Percentiles rank a stretch among this genome's conserved stretches.
Evolutionary conservation across 2,888 invertebrate species (phyloP).

Genomic region (Drosophila tripunctata): DNA sequence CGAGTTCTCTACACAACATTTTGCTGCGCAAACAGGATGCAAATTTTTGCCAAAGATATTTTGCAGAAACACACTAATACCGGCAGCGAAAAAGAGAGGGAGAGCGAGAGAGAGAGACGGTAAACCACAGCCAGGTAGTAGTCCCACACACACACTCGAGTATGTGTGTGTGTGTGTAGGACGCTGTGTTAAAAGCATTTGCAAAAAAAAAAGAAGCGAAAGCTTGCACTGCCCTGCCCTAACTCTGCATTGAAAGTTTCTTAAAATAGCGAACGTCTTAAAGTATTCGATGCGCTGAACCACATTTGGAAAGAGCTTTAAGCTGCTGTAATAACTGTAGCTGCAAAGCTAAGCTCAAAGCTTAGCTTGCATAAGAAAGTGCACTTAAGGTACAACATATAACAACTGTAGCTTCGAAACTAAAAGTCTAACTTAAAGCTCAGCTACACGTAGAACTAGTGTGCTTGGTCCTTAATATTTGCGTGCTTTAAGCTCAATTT

Average conservation of each 20-base stretch:
- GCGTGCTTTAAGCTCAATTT: too few species aligned
- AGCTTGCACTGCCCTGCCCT: constrained; percentile 49
- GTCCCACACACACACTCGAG: constrained; percentile 12
- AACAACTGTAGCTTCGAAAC: too few species aligned
- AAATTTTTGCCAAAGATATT: constrained; percentile 31
- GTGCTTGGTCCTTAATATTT: too few species aligned
- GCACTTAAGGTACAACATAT: too few species aligned
- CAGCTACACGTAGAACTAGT: too few species aligned
- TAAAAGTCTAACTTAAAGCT: too few species aligned
- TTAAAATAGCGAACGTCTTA: too few species aligned
- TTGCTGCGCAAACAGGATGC: constrained; percentile 62
- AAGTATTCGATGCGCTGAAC: too few species aligned
- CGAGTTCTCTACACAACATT: constrained; percentile 36
- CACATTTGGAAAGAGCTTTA: not conserved
- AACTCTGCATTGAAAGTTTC: constrained; percentile 10
- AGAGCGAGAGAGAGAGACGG: not conserved
- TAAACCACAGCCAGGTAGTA: constrained; percentile 48
- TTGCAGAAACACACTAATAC: constrained; percentile 14
- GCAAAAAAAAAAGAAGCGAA: not conserved
- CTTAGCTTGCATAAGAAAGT: too few species aligned
- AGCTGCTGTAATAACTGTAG: too few species aligned
- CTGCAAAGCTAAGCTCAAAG: too few species aligned
- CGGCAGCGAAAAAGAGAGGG: not conserved
- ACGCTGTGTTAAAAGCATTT: constrained; percentile 25
- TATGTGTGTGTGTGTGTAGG: constrained; percentile 9